These are phyloP conservation scores for Drosophila biarmipes DNA, from an alignment of 1,140 invertebrate genomes.

Conservation along the genomic window DNA sequence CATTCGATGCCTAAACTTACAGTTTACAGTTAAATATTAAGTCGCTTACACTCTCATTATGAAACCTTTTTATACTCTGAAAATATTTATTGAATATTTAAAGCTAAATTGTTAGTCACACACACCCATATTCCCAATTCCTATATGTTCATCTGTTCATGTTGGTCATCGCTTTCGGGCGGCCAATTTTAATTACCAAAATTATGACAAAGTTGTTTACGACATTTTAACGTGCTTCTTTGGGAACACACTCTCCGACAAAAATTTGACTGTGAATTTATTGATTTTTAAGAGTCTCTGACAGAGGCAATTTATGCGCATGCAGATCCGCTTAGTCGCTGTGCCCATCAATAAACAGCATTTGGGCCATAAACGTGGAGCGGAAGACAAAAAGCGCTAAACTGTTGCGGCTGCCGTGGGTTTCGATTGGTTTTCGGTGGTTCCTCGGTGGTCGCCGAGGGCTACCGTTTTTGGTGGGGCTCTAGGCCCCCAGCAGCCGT, in stretches of 20 bases:
- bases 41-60: too few species aligned
- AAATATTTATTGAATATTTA: neutral
- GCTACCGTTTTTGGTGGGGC: constrained; percentile 55
- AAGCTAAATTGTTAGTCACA: neutral
- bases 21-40: too few species aligned
- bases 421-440: constrained; percentile 36
- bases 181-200: constrained; percentile 83
- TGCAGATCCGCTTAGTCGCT: constrained; percentile 74
- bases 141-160: neutral
- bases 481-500: constrained; percentile 51
- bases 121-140: neutral
- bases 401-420: constrained; percentile 64
- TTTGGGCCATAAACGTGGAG: constrained; percentile 67
- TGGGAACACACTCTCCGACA: constrained; percentile 34
- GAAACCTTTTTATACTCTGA: too few species aligned
- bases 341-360: constrained; percentile 75
- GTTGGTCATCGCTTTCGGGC: constrained; percentile 28
- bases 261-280: constrained; percentile 76
- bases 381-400: constrained; percentile 67
- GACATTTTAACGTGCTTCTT: constrained; percentile 73
- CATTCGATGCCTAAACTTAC: too few species aligned
- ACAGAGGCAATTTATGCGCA: constrained; percentile 57
- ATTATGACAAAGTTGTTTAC: constrained; percentile 83
- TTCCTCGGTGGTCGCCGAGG: constrained; percentile 19
- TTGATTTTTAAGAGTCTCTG: constrained; percentile 79